Percentiles rank a stretch among this genome's conserved stretches.
These are phyloP conservation scores for Limnodromus scolopaceus DNA, from an alignment of 2,797 vertebrate species.

Conservation along the genomic window DNA sequence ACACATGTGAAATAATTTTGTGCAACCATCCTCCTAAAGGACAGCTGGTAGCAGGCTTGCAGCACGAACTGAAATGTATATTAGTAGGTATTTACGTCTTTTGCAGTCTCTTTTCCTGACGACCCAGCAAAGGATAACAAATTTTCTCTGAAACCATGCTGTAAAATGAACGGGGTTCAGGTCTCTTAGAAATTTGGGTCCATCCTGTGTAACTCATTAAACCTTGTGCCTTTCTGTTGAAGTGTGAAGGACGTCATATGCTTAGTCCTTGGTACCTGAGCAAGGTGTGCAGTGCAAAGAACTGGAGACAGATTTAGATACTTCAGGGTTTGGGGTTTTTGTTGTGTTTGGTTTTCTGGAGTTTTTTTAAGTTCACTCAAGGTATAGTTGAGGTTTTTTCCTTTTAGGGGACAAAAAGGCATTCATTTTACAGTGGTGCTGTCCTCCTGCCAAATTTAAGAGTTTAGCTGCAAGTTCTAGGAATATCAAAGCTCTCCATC, in stretches of 20 bases:
- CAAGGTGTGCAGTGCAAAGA: not conserved
- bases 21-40: conserved; percentile 16
- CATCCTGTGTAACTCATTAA: not conserved
- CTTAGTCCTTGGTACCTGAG: not conserved
- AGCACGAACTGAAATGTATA: not conserved
- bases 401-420: not conserved
- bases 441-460: not conserved
- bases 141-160: not conserved
- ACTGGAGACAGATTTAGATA: not conserved
- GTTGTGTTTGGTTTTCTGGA: no score
- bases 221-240: not conserved
- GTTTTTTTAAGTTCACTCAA: not conserved
- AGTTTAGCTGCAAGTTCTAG: not conserved
- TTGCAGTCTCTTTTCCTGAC: not conserved
- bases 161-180: not conserved
- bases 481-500: not conserved
- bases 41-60: conserved; percentile 23
- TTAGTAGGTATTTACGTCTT: not conserved
- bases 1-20: conserved; percentile 22
- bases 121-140: not conserved
- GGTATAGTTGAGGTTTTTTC: not conserved
- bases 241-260: not conserved
- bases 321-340: not conserved
- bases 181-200: not conserved
- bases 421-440: not conserved